phyloP scores from a whole-genome alignment of 64 coral and sea anemone species.

The Catalaphyllia jardinei region DNA sequence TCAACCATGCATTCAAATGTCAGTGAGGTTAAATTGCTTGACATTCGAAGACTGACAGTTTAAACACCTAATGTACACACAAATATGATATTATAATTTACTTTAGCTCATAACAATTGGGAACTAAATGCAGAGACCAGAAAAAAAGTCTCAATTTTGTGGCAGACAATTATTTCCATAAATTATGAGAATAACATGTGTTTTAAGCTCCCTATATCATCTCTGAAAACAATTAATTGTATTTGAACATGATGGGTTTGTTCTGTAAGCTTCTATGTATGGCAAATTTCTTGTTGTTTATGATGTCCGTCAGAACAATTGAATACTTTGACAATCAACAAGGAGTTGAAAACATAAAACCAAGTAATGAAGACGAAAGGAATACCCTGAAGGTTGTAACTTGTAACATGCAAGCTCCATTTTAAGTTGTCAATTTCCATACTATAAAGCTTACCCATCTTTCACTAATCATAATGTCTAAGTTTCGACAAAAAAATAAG shows the following conservation, averaged over 20 bases:
- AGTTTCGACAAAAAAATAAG: background rate
- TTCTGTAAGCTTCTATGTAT: background rate
- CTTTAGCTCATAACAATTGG: background rate
- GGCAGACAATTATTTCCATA: background rate
- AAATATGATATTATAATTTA: background rate
- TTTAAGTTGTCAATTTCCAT: background rate
- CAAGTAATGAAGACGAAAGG: background rate
- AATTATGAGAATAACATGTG: constrained; percentile 1
- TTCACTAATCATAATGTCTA: background rate
- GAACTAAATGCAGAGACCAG: background rate
- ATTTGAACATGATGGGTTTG: background rate
- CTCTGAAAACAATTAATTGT: constrained; percentile 26
- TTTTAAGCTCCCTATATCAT: background rate
- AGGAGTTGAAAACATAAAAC: background rate
- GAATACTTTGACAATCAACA: background rate
- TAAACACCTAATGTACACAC: background rate
- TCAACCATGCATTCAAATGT: background rate
- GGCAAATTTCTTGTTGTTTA: background rate
- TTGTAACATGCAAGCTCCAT: background rate
- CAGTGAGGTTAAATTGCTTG: constrained; percentile 22
- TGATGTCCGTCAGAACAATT: background rate
- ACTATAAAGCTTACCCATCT: background rate
- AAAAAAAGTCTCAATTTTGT: no score
- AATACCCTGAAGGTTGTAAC: background rate
- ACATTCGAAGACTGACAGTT: background rate